Evolutionary conservation across 1,140 invertebrate genomes (phyloP).

Genomic region (Drosophila kanapiae): DNA sequence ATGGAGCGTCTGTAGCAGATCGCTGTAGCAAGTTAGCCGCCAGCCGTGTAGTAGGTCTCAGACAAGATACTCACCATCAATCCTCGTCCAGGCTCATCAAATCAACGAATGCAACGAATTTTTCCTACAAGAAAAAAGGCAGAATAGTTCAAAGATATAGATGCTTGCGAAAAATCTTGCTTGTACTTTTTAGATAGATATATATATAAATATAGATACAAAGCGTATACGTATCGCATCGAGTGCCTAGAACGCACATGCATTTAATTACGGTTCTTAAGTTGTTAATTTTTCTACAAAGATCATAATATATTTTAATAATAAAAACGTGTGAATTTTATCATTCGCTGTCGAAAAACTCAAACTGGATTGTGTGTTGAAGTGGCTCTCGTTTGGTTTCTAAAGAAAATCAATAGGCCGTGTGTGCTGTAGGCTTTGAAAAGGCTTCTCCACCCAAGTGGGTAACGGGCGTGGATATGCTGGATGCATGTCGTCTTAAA

Average conservation of each 20-base stretch:
- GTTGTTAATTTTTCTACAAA: slow-evolving; percentile 47
- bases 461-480: slow-evolving; percentile 11
- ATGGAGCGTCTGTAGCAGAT: slow-evolving; percentile 65
- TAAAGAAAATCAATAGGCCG: slow-evolving; percentile 62
- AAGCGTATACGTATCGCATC: slow-evolving; percentile 20
- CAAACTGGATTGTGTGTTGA: slow-evolving; percentile 1
- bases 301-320: slow-evolving; percentile 21
- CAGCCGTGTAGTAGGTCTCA: slow-evolving; percentile 6
- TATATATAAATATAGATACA: slow-evolving; percentile 27
- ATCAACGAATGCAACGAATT: slow-evolving; percentile 32
- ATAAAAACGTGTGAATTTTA: slow-evolving; percentile 50
- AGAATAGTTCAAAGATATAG: slow-evolving; percentile 10
- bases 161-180: slow-evolving; percentile 9
- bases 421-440: not conserved
- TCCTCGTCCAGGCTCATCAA: slow-evolving; percentile 25
- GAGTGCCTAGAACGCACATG: slow-evolving; percentile 48
- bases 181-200: slow-evolving; percentile 21
- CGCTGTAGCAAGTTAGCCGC: not conserved
- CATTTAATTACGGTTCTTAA: slow-evolving; percentile 71
- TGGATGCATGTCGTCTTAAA: slow-evolving; percentile 37
- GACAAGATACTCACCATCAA: slow-evolving; percentile 31
- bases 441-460: slow-evolving; percentile 14
- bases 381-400: not conserved
- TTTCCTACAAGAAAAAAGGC: slow-evolving; percentile 18
- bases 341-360: slow-evolving; percentile 29